phyloP scores from a whole-genome alignment of 2,113 vertebrate species.

The Peromyscus polionotus region DNA sequence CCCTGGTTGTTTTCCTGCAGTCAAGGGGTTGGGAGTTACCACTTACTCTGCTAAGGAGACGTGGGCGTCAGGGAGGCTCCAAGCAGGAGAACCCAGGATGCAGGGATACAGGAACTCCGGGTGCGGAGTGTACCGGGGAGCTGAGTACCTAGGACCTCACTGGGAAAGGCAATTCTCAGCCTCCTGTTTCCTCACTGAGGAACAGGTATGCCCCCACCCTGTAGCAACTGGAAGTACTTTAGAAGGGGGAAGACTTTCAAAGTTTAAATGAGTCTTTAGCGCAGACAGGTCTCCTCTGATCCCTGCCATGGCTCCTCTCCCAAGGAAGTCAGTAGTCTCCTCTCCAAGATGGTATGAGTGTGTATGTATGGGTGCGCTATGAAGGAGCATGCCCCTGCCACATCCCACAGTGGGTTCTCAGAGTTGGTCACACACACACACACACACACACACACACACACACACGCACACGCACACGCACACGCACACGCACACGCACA shows the following conservation, averaged over 20 bases:
- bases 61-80: not conserved
- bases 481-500: not conserved
- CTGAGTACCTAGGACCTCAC: fast-evolving
- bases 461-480: not conserved
- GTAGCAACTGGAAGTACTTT: not conserved
- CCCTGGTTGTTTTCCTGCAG: conserved; percentile 78
- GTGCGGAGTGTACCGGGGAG: fast-evolving
- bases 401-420: fast-evolving
- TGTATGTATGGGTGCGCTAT: not conserved
- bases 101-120: not conserved
- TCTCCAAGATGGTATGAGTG: not conserved
- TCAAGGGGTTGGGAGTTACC: conserved; percentile 64
- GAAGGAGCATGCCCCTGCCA: not conserved
- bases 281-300: not conserved
- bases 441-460: not conserved
- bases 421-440: not conserved
- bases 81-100: not conserved
- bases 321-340: not conserved
- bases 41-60: not conserved
- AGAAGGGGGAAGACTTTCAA: not conserved
- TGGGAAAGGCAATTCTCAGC: too few species aligned
- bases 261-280: fast-evolving
- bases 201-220: not conserved
- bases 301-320: fast-evolving
- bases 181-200: not conserved